Evolutionary conservation across 1,140 invertebrate species (phyloP).

Genomic region (Cepaea nemoralis): DNA sequence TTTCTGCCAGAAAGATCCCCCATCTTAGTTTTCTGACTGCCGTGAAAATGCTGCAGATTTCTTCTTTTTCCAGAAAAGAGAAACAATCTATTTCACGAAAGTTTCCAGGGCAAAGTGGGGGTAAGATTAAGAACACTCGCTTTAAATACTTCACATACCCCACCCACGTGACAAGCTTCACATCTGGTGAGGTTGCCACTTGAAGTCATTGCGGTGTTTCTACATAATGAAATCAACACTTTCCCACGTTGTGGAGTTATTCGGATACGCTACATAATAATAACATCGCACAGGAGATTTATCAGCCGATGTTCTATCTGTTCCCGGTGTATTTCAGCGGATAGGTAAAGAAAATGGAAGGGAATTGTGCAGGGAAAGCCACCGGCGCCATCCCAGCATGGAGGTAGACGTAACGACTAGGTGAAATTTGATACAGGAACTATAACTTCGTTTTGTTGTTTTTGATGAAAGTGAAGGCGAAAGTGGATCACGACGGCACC

Average conservation of each 20-base stretch:
- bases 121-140: no score
- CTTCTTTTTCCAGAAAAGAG: no score
- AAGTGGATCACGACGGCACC: constrained; percentile 3
- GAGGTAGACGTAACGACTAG: constrained; percentile 19
- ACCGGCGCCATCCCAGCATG: background rate
- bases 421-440: background rate
- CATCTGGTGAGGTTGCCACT: no score
- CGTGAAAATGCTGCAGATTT: no score
- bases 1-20: no score
- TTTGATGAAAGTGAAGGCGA: constrained; percentile 5
- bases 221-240: constrained; percentile 3
- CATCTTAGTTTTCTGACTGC: no score
- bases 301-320: no score
- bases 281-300: background rate
- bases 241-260: constrained; percentile 9
- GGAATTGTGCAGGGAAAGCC: background rate
- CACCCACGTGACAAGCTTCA: no score
- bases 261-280: background rate
- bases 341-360: background rate
- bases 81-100: no score
- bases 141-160: no score
- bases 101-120: no score
- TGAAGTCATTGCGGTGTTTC: no score
- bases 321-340: background rate
- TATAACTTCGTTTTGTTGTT: background rate